Conservation (phyloP, 1,140 invertebrate species). For the Drosophila malerkotliana region DNA sequence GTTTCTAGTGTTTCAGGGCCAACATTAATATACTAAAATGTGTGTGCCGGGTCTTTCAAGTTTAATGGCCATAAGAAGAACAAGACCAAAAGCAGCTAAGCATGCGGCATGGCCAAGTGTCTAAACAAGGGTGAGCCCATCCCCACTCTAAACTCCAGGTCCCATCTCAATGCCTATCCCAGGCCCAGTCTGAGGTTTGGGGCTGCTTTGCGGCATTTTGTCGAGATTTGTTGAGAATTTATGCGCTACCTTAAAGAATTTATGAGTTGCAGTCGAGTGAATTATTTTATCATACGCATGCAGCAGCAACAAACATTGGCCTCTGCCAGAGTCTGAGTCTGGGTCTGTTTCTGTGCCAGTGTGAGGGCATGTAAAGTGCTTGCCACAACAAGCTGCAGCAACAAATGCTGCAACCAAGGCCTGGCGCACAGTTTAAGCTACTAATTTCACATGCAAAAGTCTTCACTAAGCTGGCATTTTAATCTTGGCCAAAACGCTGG, state of each 20-base stretch:
- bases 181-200: slow-evolving; percentile 60
- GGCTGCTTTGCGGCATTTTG: slow-evolving; percentile 79
- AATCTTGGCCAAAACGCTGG: slow-evolving; percentile 71
- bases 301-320: slow-evolving; percentile 60
- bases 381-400: slow-evolving; percentile 70
- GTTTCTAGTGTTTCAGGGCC: slow-evolving; percentile 18
- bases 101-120: slow-evolving; percentile 37
- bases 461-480: slow-evolving; percentile 78
- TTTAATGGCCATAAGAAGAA: slow-evolving; percentile 3
- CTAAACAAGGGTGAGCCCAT: slow-evolving; percentile 11
- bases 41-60: slow-evolving; percentile 33
- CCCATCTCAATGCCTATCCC: slow-evolving; percentile 6
- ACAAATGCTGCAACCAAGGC: slow-evolving; percentile 7
- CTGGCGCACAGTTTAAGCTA: slow-evolving; percentile 68
- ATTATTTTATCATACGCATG: slow-evolving; percentile 83
- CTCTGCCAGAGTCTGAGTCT: background rate
- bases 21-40: slow-evolving; percentile 62
- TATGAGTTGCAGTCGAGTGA: slow-evolving; percentile 82
- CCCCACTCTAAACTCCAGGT: background rate
- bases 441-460: slow-evolving; percentile 82
- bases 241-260: slow-evolving; percentile 82
- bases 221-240: slow-evolving; percentile 81
- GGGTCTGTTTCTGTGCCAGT: slow-evolving; percentile 6
- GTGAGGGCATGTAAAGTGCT: slow-evolving; percentile 44
- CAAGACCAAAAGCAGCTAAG: slow-evolving; percentile 33